Evolutionary conservation across 1,140 invertebrate species (phyloP), one percentile per base, ranked within the genome.

Genomic region (Solenopsis fugax): DNA sequence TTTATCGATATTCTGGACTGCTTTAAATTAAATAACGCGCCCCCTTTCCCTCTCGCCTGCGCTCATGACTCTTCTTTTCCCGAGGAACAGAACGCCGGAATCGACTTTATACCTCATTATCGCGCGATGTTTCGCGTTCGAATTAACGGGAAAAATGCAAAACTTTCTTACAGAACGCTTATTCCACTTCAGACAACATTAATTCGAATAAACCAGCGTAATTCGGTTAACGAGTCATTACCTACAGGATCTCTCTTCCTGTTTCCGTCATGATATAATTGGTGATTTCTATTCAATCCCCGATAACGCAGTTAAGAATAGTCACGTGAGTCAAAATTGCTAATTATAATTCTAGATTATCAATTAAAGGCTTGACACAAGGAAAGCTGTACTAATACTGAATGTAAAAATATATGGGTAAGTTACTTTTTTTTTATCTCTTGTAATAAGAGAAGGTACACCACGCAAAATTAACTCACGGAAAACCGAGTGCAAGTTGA

Each of bases 401-500:
- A 72, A 56, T 41, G 6, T 29, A 81, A 24, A 81, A 56, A 50
- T 78, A n/a, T 24, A 67, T 12, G 54, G 0, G 0, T 58, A 34
- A 72, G 18, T 58, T 34, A 13, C 24, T 60, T 5, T 48, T 34
- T 34, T 84, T 60, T 37, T 21, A 75, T 50, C 65, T 56, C 41
- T 4, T 41, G 21, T 29, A 76, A 76, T 50, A 62, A 78, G 50
- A 71, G 34, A 76, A 50, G 45, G 69, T 52, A 62, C 50, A 69
- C 21, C 75, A 62, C 41, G 67, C 50, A 67, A 87, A 85, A 85
- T 85, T 87, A 89, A 89, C 65, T 76, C 50, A 75, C 64, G 56
- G 75, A 85, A 87, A 76, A 87, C 52, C 78, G 24, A 87, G 64
- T 82, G 77, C 64, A 69, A 73, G 88, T 62, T 71, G 88, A 64